phyloP scores from a whole-genome alignment of 1,140 invertebrate genomes.

The Cotesia chilonis region DNA sequence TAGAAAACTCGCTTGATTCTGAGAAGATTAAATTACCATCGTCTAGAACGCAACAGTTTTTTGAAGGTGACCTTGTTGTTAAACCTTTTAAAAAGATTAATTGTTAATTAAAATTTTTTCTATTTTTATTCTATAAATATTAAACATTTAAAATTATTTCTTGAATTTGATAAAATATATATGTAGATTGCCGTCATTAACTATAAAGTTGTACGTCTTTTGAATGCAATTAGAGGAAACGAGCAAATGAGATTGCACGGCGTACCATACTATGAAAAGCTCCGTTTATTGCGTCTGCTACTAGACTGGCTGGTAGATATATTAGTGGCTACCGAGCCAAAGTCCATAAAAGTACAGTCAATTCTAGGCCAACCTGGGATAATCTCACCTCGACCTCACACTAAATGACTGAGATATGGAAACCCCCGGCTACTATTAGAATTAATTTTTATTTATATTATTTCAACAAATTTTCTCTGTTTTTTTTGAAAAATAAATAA shows the following conservation, averaged over 20 bases:
- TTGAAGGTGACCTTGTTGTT: slow-evolving; percentile 24
- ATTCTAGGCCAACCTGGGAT: slow-evolving; percentile 30
- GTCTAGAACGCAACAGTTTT: slow-evolving; percentile 20
- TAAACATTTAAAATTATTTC: background rate
- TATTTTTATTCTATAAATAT: slow-evolving; percentile 7
- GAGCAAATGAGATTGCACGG: slow-evolving; percentile 14
- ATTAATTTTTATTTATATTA: background rate
- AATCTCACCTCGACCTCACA: slow-evolving; percentile 21
- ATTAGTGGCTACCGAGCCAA: background rate
- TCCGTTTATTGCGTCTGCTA: background rate
- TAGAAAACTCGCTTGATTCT: slow-evolving; percentile 25
- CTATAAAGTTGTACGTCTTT: slow-evolving; percentile 5
- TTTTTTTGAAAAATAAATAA: slow-evolving; percentile 1
- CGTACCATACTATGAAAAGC: slow-evolving; percentile 12
- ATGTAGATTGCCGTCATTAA: background rate
- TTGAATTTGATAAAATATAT: background rate
- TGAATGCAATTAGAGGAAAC: slow-evolving; percentile 28
- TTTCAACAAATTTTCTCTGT: background rate
- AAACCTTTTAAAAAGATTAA: background rate
- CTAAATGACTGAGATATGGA: background rate
- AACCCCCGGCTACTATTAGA: background rate
- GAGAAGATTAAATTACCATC: slow-evolving; percentile 32
- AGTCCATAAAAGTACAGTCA: slow-evolving; percentile 14
- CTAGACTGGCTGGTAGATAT: background rate
- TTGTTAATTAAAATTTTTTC: slow-evolving; percentile 6